Evolutionary conservation across 2,797 vertebrate genomes (phyloP), one percentile per base, ranked within the genome.

Genomic region (Leptatherina wallacei): DNA sequence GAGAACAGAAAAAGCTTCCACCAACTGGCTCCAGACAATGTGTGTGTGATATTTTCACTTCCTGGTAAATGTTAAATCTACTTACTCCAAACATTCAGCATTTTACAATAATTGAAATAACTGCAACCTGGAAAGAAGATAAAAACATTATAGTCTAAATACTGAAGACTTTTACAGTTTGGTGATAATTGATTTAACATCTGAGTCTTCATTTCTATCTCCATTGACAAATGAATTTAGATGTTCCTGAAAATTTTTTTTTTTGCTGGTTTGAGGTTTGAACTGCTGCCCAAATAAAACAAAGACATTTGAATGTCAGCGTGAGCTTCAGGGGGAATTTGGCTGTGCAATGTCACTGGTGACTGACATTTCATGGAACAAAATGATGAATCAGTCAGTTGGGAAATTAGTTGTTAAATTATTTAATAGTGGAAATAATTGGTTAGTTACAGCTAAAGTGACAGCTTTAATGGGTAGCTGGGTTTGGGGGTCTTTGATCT

Each of bases 1-100:
- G 90, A 86, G 77, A 72, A 83, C 78, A 87, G 75, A 90, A 86
- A 85, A 83, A 88, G 83, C 80, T 81, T 83, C 82, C 80, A 82
- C 82, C 82, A 83, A 77, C 75, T 84, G 83, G 81, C 79, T 76
- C 63, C 80, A 90, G 88, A 89, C 84, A 90, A 68, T 82, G 79
- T 82, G 87, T 82, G 87, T 89, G 85, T 88, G 88, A 84, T 88
- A 72, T 70, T 78, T 82, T 71, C 73, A 75, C 82, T 89, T 91
- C 86, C 87, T 85, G 58, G 75, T 82, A 64, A 84, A 85, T 76
- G 44, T 75, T 78, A 65, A 72, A 84, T 77, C 65, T 44, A 47
- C 77, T 63, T 72, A 57, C 65, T 81, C 77, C 69, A 58, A 71
- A 77, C 20, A 65, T 82, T 78, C 35, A 56, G 35, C 30, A 60